Percentiles rank a stretch among this genome's conserved stretches.
These are phyloP conservation scores for Onychomys leucogaster DNA, from an alignment of 2,797 vertebrate genomes.

Conservation along the genomic window DNA sequence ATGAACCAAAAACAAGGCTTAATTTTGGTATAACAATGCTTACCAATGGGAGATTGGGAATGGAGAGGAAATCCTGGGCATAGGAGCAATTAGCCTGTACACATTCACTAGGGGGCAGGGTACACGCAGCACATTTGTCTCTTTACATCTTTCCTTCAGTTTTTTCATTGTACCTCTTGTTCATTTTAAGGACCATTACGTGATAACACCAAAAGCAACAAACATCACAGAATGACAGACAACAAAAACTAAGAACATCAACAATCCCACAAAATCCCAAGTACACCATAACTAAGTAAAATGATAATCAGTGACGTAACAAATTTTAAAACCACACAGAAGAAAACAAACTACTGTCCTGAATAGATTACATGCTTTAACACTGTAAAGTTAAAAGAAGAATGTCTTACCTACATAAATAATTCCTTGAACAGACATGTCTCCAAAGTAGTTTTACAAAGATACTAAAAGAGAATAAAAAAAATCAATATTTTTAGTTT, in stretches of 20 bases:
- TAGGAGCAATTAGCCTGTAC: not conserved
- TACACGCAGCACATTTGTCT: not conserved
- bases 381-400: not conserved
- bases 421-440: not conserved
- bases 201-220: not conserved
- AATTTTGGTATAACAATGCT: not conserved
- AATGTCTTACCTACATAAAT: not conserved
- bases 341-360: not conserved
- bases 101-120: too few species aligned
- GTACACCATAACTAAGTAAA: not conserved
- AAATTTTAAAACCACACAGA: not conserved
- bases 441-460: not conserved
- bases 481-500: not conserved
- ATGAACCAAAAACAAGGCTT: not conserved
- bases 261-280: not conserved
- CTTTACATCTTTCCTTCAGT: too few species aligned
- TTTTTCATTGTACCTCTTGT: not conserved
- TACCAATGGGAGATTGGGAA: not conserved
- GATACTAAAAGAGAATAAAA: not conserved
- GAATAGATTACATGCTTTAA: not conserved
- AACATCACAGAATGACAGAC: not conserved
- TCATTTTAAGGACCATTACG: not conserved
- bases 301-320: not conserved
- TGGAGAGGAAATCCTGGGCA: not conserved
- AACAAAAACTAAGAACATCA: not conserved